Base-by-base conservation (phyloP, 2,888 invertebrate genomes). In the Drosophila paranaensis region DNA sequence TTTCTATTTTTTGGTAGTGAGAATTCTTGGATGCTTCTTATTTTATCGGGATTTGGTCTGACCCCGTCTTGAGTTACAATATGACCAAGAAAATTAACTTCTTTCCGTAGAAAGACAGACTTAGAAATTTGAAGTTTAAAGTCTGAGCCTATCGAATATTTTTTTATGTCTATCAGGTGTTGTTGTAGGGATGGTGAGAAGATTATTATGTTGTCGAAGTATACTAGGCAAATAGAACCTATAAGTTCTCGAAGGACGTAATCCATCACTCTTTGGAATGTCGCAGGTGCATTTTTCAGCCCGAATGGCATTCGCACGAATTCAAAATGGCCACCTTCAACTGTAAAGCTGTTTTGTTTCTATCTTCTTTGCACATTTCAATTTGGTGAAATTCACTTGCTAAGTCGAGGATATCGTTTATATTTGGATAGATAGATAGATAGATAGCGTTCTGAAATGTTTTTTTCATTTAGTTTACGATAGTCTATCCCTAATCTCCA, bases 381-480 rank as follows among this genome's bases (percentile, higher is more conserved):
- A 20, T 20, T 20, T 20, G 43, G 11, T 37, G 35, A 10, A 11
- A 11, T 25, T 20, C 43, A 43, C 20, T 20, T 20, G 20, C 20
- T 20, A 20, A 20, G 20, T 20, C 20, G 20, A 20, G 2, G 0
- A 60, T 50, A 0, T 64, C 55, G 3, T 64, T 69, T 6, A 51
- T 60, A 11, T 64, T 60, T 6, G 58, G 58, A 14, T n/a, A n/a
- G n/a, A n/a, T n/a, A n/a, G n/a, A 64, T 69, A n/a, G n/a, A n/a
- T 1, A 58, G 69, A 6, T 57, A 68, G 3, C 33, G 43, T n/a
- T 60, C 64, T 6, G 48, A 54, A 2, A 64, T 27, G 10, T 56
- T 61, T n/a, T 61, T 61, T 13, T 67, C 53, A 8, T 57, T 61
- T 2, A 67, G 33, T 40, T 57, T 46, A 6, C 57, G 35, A 6